Conservation (phyloP, 2,113 vertebrate genomes). For the Plectropomus leopardus region DNA sequence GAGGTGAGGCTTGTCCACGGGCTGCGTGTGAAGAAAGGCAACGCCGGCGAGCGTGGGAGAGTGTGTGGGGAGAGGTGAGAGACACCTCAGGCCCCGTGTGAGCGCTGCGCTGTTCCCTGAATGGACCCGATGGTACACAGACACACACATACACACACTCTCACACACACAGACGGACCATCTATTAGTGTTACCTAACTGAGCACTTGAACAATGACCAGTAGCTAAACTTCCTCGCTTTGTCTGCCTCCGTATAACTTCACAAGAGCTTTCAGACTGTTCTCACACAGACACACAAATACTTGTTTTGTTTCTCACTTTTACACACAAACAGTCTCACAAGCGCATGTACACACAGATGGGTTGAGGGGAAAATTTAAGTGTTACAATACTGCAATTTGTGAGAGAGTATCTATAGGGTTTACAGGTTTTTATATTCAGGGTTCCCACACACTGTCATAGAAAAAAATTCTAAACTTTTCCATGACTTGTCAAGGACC, state of each 20-base stretch:
- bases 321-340: constrained; percentile 69
- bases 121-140: constrained; percentile 46
- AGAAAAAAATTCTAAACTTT: no score
- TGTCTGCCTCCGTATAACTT: constrained; percentile 81
- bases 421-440: neutral
- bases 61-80: constrained; percentile 58
- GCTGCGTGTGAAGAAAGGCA: constrained; percentile 25
- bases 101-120: constrained; percentile 55
- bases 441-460: no score
- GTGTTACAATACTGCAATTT: constrained; percentile 5
- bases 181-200: constrained; percentile 82
- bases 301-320: constrained; percentile 79
- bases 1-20: constrained; percentile 27
- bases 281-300: constrained; percentile 81
- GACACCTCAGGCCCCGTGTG: constrained; percentile 67
- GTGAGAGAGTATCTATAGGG: neutral
- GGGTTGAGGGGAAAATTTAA: neutral
- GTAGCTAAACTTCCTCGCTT: constrained; percentile 86
- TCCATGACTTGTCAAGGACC: no score
- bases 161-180: constrained; percentile 62
- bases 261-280: constrained; percentile 80
- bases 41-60: constrained; percentile 70
- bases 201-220: constrained; percentile 84
- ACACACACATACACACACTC: constrained; percentile 35
- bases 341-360: constrained; percentile 46